A percentile compares a stretch with the other conserved stretches of the same genome.
phyloP scores from a whole-genome alignment of 2,888 invertebrate genomes.

The Anoplius nigerrimus region DNA sequence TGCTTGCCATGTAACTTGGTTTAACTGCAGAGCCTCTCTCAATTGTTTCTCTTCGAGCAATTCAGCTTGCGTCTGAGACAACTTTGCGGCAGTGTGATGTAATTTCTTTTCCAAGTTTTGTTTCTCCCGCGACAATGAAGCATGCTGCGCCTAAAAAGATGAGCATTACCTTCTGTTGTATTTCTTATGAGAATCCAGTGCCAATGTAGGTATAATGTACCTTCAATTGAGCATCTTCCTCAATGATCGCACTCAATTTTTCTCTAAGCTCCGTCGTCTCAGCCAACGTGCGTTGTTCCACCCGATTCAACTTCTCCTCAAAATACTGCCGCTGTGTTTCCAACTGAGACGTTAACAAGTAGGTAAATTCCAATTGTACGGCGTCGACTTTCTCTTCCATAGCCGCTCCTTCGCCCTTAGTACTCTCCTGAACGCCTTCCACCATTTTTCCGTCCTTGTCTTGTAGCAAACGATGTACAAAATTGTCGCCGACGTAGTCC shows the following conservation, averaged over 20 bases:
- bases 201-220: conserved; percentile 45
- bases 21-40: conserved; percentile 84
- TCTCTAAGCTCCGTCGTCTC: conserved; percentile 79
- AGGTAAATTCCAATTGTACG: conserved; percentile 96
- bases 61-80: conserved; percentile 82
- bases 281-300: conserved; percentile 73
- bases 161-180: background rate
- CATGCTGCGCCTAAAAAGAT: conserved; percentile 76
- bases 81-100: conserved; percentile 79
- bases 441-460: conserved; percentile 99
- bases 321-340: conserved; percentile 95
- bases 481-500: conserved; percentile 99
- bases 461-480: conserved; percentile 96
- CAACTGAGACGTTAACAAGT: conserved; percentile 94
- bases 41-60: conserved; percentile 91
- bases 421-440: conserved; percentile 78
- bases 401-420: conserved; percentile 78
- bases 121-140: conserved; percentile 81
- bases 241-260: conserved; percentile 76
- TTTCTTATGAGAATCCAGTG: conserved; percentile 3
- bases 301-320: conserved; percentile 83
- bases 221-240: conserved; percentile 74
- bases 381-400: conserved; percentile 93
- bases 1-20: conserved; percentile 85
- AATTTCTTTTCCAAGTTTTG: conserved; percentile 83